Evolutionary conservation across 1,140 invertebrate genomes (phyloP).

Genomic region (Sycophaga agraensis): DNA sequence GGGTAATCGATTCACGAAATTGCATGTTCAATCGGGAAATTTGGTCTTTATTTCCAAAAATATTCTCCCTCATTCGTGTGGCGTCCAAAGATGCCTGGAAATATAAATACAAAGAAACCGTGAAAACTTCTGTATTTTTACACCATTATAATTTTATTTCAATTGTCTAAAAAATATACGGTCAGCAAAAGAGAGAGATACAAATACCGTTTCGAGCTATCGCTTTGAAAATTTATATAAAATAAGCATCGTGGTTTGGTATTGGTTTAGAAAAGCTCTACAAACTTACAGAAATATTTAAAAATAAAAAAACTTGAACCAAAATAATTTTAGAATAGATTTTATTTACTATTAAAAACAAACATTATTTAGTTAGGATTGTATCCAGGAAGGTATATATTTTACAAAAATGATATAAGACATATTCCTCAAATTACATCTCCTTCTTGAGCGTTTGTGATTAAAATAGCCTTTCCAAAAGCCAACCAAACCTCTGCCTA

Average conservation of each 20-base stretch:
- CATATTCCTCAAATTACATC: conserved; percentile 40
- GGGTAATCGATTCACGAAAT: conserved; percentile 44
- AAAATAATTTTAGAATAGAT: background rate
- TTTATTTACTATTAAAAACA: conserved; percentile 12
- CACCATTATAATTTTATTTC: conserved; percentile 15
- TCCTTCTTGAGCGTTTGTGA: conserved; percentile 71
- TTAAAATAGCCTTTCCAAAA: conserved; percentile 77
- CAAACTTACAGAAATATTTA: too few relatives aligned
- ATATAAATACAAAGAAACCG: conserved; percentile 53
- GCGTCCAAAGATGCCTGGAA: conserved; percentile 57
- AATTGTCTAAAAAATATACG: conserved; percentile 25
- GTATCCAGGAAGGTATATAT: conserved; percentile 11
- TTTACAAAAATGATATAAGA: conserved; percentile 34
- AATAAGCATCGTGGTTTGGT: conserved; percentile 25
- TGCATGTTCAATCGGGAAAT: conserved; percentile 55
- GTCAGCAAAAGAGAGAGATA: conserved; percentile 35
- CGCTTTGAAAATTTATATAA: conserved; percentile 6
- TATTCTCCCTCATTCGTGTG: conserved; percentile 50
- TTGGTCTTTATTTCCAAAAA: conserved; percentile 62
- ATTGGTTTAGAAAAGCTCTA: conserved; percentile 19
- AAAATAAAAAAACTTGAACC: background rate
- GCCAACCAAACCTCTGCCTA: conserved; percentile 71
- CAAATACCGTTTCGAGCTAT: conserved; percentile 34
- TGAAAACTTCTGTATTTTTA: conserved; percentile 38
- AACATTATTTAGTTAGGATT: conserved; percentile 9